Conservation (phyloP, 2,113 vertebrate species). For the Dryoscopus gambensis region DNA sequence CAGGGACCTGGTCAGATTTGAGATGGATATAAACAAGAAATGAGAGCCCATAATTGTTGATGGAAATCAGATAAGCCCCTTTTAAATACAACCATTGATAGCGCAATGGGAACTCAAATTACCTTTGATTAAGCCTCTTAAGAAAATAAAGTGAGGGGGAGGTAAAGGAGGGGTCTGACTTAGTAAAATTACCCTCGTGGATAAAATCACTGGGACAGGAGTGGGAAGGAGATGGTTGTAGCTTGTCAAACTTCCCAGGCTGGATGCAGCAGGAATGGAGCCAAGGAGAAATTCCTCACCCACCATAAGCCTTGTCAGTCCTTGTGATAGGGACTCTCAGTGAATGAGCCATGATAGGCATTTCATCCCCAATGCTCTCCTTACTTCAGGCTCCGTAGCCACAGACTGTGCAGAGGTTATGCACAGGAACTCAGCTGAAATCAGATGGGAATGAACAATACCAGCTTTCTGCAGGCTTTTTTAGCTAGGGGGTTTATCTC, state of each 20-base stretch:
- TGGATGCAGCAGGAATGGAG: conserved; percentile 44
- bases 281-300: conserved; percentile 27
- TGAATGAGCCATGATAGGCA: neutral
- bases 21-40: conserved; percentile 83
- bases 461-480: neutral
- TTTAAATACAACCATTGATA: conserved; percentile 82
- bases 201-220: conserved; percentile 46
- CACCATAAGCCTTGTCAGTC: neutral
- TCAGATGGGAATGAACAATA: neutral
- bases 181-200: conserved; percentile 12
- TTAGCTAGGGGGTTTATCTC: accelerated
- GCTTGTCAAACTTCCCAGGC: conserved; percentile 26
- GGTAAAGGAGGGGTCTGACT: neutral
- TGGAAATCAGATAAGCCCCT: conserved; percentile 82
- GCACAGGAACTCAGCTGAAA: neutral
- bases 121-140: conserved; percentile 81
- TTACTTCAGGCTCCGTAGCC: neutral
- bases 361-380: neutral
- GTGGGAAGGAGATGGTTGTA: neutral
- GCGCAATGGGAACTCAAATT: conserved; percentile 77
- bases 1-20: conserved; percentile 71
- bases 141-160: conserved; percentile 72
- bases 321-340: neutral
- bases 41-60: conserved; percentile 78
- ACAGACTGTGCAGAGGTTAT: neutral